A percentile compares a stretch with the other conserved stretches of the same genome.
Evolutionary conservation across 1,140 invertebrate genomes (phyloP).

Genomic region (Temnothorax curvispinosus): DNA sequence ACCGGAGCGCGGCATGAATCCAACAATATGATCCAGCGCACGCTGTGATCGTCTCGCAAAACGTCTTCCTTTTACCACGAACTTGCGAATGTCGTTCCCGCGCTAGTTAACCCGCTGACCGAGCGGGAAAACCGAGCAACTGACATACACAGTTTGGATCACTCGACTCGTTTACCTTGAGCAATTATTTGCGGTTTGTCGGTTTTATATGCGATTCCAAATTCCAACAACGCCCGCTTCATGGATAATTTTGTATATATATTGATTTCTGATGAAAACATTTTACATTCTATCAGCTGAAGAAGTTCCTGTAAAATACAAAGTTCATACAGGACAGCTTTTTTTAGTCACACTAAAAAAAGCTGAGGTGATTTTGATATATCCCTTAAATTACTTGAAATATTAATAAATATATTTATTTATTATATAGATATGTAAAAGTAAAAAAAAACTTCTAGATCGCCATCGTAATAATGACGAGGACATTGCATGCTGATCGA

Average conservation of each 20-base stretch:
- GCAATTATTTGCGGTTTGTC: not conserved
- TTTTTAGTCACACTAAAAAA: no score
- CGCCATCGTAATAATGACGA: conserved; percentile 19
- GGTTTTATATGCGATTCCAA: not conserved
- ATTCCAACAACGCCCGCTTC: not conserved
- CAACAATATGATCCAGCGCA: not conserved
- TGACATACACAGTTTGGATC: no score
- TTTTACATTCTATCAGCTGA: no score
- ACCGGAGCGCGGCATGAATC: conserved; percentile 10
- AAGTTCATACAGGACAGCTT: no score
- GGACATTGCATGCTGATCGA: conserved; percentile 4
- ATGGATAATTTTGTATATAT: not conserved
- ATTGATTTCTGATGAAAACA: no score
- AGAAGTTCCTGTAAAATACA: no score
- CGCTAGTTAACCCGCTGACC: not conserved
- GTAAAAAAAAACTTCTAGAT: not conserved
- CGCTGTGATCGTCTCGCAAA: not conserved
- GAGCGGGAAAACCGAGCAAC: not conserved
- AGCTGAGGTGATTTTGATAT: not conserved
- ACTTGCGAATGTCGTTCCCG: not conserved
- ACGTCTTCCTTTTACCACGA: not conserved
- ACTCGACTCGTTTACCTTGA: not conserved
- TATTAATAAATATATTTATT: conserved; percentile 21
- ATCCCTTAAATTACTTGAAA: not conserved
- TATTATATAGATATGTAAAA: not conserved